A percentile compares a stretch with the other conserved stretches of the same genome.
These are phyloP conservation scores for Lamellibrachia satsuma DNA, from an alignment of 2,888 invertebrate genomes.

Conservation along the genomic window DNA sequence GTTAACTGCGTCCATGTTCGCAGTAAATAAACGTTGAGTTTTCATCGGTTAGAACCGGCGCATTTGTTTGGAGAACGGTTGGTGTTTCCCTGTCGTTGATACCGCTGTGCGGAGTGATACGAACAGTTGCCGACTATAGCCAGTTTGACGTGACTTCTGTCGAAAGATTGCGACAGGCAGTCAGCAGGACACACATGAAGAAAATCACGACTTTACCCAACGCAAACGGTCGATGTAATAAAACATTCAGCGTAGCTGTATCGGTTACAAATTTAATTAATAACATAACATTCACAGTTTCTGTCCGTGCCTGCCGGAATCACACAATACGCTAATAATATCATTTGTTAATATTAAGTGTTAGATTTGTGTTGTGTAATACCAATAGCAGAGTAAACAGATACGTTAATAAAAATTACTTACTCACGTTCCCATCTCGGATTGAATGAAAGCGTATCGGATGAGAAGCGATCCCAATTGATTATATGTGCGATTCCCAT, in stretches of 20 bases:
- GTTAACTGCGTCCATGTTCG: not conserved
- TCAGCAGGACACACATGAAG: not conserved
- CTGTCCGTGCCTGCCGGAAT: too few relatives aligned
- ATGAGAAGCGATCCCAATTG: too few relatives aligned
- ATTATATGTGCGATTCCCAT: too few relatives aligned
- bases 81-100: not conserved
- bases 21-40: not conserved
- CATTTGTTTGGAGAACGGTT: not conserved
- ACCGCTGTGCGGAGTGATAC: not conserved
- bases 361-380: too few relatives aligned
- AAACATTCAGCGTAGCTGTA: not conserved
- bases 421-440: too few relatives aligned
- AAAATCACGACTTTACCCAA: not conserved
- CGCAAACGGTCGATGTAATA: not conserved
- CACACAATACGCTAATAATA: too few relatives aligned
- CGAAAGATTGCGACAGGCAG: not conserved
- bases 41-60: not conserved
- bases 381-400: too few relatives aligned
- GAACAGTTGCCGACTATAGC: not conserved
- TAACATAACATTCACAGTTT: too few relatives aligned
- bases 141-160: not conserved
- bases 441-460: too few relatives aligned
- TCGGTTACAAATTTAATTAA: too few relatives aligned
- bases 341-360: too few relatives aligned
- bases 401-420: too few relatives aligned